Percentiles rank a stretch among this genome's conserved stretches.
phyloP scores from a whole-genome alignment of 2,113 vertebrate species.

The Limanda limanda region DNA sequence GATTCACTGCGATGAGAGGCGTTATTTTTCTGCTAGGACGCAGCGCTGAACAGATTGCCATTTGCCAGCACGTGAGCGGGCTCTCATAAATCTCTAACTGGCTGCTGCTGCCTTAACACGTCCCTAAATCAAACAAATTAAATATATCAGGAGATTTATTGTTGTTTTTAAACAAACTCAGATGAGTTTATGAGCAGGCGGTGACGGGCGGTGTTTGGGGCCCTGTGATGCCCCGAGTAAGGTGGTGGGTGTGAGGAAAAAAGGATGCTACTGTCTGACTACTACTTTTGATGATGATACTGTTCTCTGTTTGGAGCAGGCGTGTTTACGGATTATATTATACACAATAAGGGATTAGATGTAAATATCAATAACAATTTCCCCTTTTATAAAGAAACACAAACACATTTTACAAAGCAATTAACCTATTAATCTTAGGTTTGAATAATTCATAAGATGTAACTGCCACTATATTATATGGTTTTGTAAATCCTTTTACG shows the following conservation, averaged over 20 bases:
- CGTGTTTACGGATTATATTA: background rate
- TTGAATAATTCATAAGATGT: background rate
- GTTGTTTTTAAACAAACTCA: constrained; percentile 47
- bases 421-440: background rate
- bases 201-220: constrained; percentile 10
- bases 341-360: background rate
- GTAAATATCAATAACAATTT: background rate
- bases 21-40: constrained; percentile 48
- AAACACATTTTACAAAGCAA: background rate
- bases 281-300: background rate
- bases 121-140: constrained; percentile 66
- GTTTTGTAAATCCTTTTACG: too few species aligned
- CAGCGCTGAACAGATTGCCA: constrained; percentile 49
- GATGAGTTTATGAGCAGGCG: constrained; percentile 14
- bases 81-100: constrained; percentile 51
- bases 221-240: background rate
- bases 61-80: constrained; percentile 44
- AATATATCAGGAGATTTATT: constrained; percentile 60
- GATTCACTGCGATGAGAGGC: constrained; percentile 56
- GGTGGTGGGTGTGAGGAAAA: constrained; percentile 5
- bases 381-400: background rate
- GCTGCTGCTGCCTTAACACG: constrained; percentile 35
- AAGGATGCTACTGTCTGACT: background rate
- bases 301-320: background rate
- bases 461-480: background rate